These are phyloP conservation scores for Ophion obscuratus DNA, from an alignment of 2,888 invertebrate genomes.

Conservation along the genomic window DNA sequence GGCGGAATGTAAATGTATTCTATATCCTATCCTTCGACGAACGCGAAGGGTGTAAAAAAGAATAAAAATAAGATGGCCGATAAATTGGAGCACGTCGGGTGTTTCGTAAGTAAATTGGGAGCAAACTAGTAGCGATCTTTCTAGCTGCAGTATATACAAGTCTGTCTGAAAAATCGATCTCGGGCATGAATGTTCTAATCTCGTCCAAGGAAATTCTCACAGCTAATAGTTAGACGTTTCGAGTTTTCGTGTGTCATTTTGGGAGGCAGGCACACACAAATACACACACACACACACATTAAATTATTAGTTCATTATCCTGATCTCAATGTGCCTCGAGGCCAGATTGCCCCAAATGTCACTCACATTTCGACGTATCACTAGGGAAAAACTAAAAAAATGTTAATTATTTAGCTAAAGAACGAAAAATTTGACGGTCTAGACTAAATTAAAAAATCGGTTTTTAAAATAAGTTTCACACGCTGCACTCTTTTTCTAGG, in stretches of 20 bases:
- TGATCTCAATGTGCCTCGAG: slow-evolving; percentile 29
- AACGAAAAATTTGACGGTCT: slow-evolving; percentile 1
- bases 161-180: slow-evolving; percentile 60
- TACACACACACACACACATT: slow-evolving; percentile 39
- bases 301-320: slow-evolving; percentile 46
- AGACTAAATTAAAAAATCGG: not conserved
- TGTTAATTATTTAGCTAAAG: slow-evolving; percentile 24
- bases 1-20: not conserved
- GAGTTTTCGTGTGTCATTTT: slow-evolving; percentile 54
- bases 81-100: slow-evolving; percentile 55
- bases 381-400: slow-evolving; percentile 13
- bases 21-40: not conserved
- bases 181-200: slow-evolving; percentile 64
- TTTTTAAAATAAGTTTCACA: slow-evolving; percentile 25
- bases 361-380: slow-evolving; percentile 26
- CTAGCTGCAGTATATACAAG: slow-evolving; percentile 34
- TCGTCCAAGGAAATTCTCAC: slow-evolving; percentile 63
- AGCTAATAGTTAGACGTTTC: slow-evolving; percentile 49
- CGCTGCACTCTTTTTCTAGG: slow-evolving; percentile 17
- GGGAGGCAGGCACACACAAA: slow-evolving; percentile 61
- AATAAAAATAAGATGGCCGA: slow-evolving; percentile 44
- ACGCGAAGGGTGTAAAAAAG: slow-evolving; percentile 6
- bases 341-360: slow-evolving; percentile 9
- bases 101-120: slow-evolving; percentile 59
- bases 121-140: slow-evolving; percentile 51